Evolutionary conservation across 2,113 vertebrate genomes (phyloP).

Genomic region (Myrmecophaga tridactyla): DNA sequence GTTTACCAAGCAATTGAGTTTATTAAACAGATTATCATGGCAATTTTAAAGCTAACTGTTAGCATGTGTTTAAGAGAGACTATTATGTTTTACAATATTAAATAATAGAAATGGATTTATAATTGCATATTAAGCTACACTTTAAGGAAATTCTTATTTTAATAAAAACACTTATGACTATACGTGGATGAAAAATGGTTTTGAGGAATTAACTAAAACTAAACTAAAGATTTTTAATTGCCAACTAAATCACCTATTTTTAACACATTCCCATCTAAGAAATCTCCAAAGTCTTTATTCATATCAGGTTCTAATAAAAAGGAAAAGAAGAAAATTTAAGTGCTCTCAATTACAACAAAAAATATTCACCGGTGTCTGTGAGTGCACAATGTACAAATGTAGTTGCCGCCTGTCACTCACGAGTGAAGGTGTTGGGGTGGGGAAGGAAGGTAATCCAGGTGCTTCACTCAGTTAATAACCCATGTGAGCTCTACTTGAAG

Average conservation of each 20-base stretch:
- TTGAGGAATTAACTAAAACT: neutral
- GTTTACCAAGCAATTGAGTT: neutral
- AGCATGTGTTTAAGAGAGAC: neutral
- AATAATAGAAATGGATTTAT: conserved; percentile 47
- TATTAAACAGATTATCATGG: conserved; percentile 19
- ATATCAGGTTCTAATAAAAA: neutral
- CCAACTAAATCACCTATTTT: neutral
- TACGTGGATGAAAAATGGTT: neutral
- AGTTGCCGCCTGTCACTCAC: accelerated
- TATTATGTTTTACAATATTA: neutral
- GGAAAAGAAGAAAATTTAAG: neutral
- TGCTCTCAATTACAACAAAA: neutral
- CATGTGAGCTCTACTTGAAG: accelerated
- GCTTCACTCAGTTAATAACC: accelerated
- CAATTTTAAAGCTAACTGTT: conserved; percentile 23
- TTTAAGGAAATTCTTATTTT: neutral
- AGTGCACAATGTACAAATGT: neutral
- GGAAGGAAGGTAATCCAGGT: accelerated
- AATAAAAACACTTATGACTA: neutral
- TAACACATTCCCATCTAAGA: neutral
- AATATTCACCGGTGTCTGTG: neutral
- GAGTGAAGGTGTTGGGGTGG: accelerated
- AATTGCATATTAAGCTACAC: conserved; percentile 40
- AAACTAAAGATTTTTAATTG: neutral
- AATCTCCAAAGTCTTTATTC: neutral